phyloP scores from a whole-genome alignment of 2,888 invertebrate species.

The Idaea straminata region DNA sequence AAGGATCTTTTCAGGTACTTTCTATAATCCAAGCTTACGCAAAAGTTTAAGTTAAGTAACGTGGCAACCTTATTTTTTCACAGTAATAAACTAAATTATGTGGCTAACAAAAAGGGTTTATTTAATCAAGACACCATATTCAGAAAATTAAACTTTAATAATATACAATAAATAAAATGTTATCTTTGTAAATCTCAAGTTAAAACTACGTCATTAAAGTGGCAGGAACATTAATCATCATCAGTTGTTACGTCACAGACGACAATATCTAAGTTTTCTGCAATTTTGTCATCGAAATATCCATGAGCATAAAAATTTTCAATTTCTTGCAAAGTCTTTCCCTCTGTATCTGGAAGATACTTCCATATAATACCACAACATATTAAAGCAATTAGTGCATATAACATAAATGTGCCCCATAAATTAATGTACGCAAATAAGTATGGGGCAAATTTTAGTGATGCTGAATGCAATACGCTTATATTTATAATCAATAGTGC shows the following conservation, averaged over 20 bases:
- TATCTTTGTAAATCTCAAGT: too few relatives aligned
- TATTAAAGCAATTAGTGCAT: constrained; percentile 12
- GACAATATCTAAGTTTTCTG: not conserved
- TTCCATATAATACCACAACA: constrained; percentile 22
- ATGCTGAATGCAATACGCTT: constrained; percentile 16
- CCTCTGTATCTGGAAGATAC: constrained; percentile 27
- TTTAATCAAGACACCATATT: too few relatives aligned
- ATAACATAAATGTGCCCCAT: constrained; percentile 21
- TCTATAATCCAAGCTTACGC: too few relatives aligned
- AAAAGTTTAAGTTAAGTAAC: too few relatives aligned
- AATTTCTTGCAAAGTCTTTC: constrained; percentile 25
- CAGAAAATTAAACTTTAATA: too few relatives aligned
- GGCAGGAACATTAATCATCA: not conserved
- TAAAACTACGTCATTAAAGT: not conserved
- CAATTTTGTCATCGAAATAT: constrained; percentile 3
- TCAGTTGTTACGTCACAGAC: not conserved
- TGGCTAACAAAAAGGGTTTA: too few relatives aligned
- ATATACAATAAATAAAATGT: too few relatives aligned
- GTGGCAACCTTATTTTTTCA: too few relatives aligned
- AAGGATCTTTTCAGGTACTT: too few relatives aligned
- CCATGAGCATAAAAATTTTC: constrained; percentile 19
- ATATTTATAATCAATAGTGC: constrained; percentile 16
- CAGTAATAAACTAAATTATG: too few relatives aligned
- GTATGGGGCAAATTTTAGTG: constrained; percentile 21
- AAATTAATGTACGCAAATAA: constrained; percentile 16